These are phyloP conservation scores for Polia nebulosa DNA, from an alignment of 2,888 invertebrate genomes.

Conservation along the genomic window DNA sequence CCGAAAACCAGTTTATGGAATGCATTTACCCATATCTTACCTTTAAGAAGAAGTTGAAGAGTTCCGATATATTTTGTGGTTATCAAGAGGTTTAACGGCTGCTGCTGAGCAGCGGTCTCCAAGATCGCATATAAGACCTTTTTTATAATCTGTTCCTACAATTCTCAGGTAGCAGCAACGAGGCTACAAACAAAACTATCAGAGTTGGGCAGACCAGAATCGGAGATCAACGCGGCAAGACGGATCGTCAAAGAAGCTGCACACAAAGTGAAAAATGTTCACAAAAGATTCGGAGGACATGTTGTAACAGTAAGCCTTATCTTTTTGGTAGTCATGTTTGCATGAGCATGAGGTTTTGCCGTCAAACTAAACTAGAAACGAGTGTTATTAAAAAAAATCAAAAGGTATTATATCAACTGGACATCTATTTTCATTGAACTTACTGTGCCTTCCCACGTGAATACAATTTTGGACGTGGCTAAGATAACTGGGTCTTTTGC, in stretches of 20 bases:
- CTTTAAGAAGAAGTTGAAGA: no score
- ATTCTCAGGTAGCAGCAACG: constrained; percentile 82
- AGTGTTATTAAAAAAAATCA: not conserved
- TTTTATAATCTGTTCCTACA: not conserved
- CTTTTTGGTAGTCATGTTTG: no score
- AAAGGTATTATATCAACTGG: not conserved
- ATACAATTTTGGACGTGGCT: not conserved
- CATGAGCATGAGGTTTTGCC: not conserved
- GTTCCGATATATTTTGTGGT: not conserved
- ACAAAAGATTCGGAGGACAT: constrained; percentile 85
- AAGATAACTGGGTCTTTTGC: not conserved
- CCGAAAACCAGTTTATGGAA: no score
- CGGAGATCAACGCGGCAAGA: constrained; percentile 85
- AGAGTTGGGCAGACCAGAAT: constrained; percentile 85
- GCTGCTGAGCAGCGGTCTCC: not conserved
- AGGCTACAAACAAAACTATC: constrained; percentile 86
- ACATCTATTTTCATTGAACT: not conserved
- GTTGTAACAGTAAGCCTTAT: constrained; percentile 76
- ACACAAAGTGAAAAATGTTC: constrained; percentile 85
- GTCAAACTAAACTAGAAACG: no score
- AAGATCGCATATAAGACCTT: no score
- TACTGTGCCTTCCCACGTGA: not conserved
- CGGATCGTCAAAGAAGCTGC: constrained; percentile 87
- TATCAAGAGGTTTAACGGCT: not conserved
- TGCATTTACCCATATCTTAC: not conserved